Evolutionary conservation across 2,113 vertebrate genomes (phyloP).

Genomic region (Ivindomyrus marchei): DNA sequence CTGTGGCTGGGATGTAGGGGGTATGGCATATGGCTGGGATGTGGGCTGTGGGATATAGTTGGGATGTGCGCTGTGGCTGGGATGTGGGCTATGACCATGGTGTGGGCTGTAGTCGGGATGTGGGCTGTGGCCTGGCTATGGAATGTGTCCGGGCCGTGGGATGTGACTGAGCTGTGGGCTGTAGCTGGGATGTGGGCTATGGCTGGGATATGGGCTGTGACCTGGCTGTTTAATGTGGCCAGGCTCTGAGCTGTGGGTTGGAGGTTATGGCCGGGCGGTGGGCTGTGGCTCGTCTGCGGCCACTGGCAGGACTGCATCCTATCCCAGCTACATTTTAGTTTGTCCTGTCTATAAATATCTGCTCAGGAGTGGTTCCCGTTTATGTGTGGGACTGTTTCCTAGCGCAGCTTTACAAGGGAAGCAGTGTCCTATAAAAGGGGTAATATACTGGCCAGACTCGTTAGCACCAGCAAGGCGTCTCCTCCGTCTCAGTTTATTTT

Average conservation of each 20-base stretch:
- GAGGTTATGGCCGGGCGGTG: not conserved
- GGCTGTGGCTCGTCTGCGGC: not conserved
- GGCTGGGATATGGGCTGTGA: not conserved
- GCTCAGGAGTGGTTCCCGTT: slow-evolving; percentile 48
- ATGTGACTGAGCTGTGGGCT: not conserved
- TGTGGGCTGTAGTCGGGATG: not conserved
- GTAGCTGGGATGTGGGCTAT: not conserved
- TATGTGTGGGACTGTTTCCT: slow-evolving; percentile 50
- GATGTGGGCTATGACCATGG: not conserved
- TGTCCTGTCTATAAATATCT: slow-evolving; percentile 56
- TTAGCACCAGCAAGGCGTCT: slow-evolving; percentile 47
- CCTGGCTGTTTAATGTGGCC: not conserved
- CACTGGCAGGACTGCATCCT: not conserved
- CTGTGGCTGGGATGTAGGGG: not conserved
- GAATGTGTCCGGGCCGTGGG: not conserved
- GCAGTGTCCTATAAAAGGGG: slow-evolving; percentile 58
- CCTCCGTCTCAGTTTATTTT: slow-evolving; percentile 50
- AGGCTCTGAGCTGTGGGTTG: not conserved
- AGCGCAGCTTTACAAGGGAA: slow-evolving; percentile 53
- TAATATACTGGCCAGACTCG: slow-evolving; percentile 55
- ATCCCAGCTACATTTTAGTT: slow-evolving; percentile 46
- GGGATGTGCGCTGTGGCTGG: not conserved
- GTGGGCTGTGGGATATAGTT: not conserved
- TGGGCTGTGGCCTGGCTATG: not conserved
- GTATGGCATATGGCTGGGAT: not conserved